Evolutionary conservation across 2,113 vertebrate genomes (phyloP), one percentile per base, ranked within the genome.

Genomic region (Crypturellus undulatus): DNA sequence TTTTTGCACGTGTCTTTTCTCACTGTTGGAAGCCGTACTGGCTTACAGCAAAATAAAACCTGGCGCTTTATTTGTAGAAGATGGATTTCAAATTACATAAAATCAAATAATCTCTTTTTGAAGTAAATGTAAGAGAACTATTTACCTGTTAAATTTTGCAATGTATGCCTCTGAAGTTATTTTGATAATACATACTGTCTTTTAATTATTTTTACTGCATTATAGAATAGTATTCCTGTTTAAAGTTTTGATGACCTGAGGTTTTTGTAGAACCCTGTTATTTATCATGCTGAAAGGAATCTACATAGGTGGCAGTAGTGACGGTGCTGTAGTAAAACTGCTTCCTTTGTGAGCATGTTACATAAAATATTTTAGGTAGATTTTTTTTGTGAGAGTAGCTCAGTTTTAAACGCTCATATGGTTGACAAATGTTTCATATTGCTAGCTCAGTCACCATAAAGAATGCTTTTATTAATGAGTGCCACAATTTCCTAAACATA

Each of bases 61-160:
- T 30, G 8, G 47, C 38, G 28, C 56, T 12, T 62, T 56, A 40
- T 22, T 84, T 73, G 79, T 65, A 81, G 59, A 60, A 73, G 81
- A 71, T 28, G 38, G 15, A 28, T 80, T 84, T 43, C 49, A 81
- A 72, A 16, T 34, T 67, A 19, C 16, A 17, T 73, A 45, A 70
- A 92, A 87, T 9, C 42, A 36, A 59, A 84, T 70, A 79, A 89
- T 67, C 25, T 79, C 34, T 76, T n/a, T 78, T 67, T 63, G 56
- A 87, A 92, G 26, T 32, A 87, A 91, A 72, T 42, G 60, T 30
- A 91, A 90, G 38, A 54, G 40, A 86, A 77, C 32, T 43, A 51
- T 45, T 86, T 63, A 58, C 11, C 67, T 60, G 42, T 79, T 92
- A 84, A 91, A 72, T n/a, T 8, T 60, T 89, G 30, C 8, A 65